A percentile compares a stretch with the other conserved stretches of the same genome.
Conservation (phyloP, 2,113 vertebrate genomes). For the Capra hircus region DNA sequence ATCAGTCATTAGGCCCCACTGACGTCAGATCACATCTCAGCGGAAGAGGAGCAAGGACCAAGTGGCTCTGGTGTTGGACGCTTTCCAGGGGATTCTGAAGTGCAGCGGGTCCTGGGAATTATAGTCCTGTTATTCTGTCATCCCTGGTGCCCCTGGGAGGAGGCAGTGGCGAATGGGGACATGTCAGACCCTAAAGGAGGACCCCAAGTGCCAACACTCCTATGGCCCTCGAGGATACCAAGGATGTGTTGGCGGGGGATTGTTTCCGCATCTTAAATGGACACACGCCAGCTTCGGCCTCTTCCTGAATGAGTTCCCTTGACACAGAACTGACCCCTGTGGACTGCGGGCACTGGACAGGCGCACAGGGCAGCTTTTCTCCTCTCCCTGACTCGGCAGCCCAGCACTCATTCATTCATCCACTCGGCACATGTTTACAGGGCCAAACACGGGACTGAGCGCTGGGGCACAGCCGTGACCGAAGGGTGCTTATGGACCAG, state of each 20-base stretch:
- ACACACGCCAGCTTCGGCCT: not conserved
- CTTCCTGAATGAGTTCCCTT: not conserved
- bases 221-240: rapidly evolving
- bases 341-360: not conserved
- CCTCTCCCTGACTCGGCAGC: rapidly evolving
- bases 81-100: not conserved
- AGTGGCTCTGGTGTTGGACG: not conserved
- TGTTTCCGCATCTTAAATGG: not conserved
- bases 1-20: not conserved
- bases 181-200: not conserved
- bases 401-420: not conserved
- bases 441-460: not conserved
- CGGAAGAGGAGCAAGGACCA: not conserved
- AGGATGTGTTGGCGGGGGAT: not conserved
- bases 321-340: not conserved
- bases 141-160: not conserved
- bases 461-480: not conserved
- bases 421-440: not conserved
- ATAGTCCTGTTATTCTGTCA: not conserved
- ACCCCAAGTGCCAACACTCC: not conserved
- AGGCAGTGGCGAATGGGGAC: not conserved
- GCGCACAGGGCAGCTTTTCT: not conserved
- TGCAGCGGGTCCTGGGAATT: not conserved
- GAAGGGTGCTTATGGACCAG: not conserved
- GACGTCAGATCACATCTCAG: not conserved